Conservation (phyloP, 2,113 vertebrate species). For the Hydrochoerus hydrochaeris region DNA sequence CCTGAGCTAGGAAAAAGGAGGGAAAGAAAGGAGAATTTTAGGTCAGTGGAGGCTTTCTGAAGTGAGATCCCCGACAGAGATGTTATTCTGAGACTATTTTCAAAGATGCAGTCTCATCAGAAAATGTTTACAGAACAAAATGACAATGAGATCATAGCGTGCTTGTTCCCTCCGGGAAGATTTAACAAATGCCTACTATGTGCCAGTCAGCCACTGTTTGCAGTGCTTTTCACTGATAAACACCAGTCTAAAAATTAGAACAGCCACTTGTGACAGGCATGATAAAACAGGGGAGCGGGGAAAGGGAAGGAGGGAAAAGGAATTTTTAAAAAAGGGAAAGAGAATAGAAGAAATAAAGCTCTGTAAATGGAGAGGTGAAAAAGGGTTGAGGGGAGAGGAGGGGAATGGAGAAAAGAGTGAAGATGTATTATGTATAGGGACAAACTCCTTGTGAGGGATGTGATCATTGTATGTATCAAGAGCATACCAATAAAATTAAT, state of each 20-base stretch:
- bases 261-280: no score
- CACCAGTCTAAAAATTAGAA: background rate
- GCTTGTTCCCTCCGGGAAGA: background rate
- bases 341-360: background rate
- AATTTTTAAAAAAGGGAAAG: background rate
- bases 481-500: background rate
- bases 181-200: background rate
- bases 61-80: background rate
- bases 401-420: background rate
- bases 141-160: background rate
- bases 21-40: slow-evolving; percentile 63
- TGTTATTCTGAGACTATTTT: background rate
- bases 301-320: background rate
- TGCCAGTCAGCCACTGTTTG: background rate
- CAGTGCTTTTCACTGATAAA: background rate
- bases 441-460: background rate
- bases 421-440: background rate
- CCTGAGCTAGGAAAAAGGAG: slow-evolving; percentile 80
- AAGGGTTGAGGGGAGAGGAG: background rate
- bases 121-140: background rate
- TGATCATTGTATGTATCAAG: background rate
- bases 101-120: background rate
- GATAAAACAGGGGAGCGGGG: background rate
- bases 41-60: background rate
- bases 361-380: background rate